phyloP scores from a whole-genome alignment of 2,797 vertebrate species.

The Hoplostethus atlanticus region DNA sequence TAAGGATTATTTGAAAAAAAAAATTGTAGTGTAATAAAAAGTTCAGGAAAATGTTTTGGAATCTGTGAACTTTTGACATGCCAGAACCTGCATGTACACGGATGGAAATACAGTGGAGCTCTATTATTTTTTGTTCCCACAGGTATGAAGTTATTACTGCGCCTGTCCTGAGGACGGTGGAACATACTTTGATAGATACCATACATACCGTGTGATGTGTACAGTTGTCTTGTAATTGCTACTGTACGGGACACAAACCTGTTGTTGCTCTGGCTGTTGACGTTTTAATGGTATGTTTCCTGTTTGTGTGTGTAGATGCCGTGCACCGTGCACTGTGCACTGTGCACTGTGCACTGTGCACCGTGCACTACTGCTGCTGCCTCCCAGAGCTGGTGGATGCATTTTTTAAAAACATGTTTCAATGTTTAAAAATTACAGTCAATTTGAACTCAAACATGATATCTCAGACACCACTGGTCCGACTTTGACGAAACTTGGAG shows the following conservation, averaged over 20 bases:
- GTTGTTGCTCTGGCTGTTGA: constrained; percentile 27
- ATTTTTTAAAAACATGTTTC: too few species aligned
- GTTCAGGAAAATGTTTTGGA: not conserved
- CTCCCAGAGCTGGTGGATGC: too few species aligned
- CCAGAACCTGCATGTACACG: constrained; percentile 36
- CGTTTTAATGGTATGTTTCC: constrained; percentile 49
- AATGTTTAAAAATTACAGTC: too few species aligned
- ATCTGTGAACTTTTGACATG: constrained; percentile 29
- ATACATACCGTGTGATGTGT: constrained; percentile 14
- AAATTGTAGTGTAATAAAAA: not conserved
- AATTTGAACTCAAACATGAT: too few species aligned
- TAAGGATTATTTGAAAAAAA: too few species aligned
- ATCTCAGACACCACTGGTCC: too few species aligned
- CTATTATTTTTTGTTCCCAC: not conserved
- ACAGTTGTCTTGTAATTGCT: constrained; percentile 45
- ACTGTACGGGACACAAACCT: constrained; percentile 18
- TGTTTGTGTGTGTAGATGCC: constrained; percentile 21
- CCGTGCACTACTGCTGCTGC: not conserved
- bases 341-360: constrained; percentile 11
- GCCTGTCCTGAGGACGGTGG: not conserved
- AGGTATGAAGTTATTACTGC: not conserved
- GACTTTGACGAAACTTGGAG: too few species aligned
- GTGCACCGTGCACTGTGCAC: constrained; percentile 10
- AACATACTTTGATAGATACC: constrained; percentile 29
- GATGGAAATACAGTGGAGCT: not conserved